Percentiles rank a stretch among this genome's conserved stretches.
phyloP scores from a whole-genome alignment of 2,888 invertebrate species.

The Tenthredo livida region DNA sequence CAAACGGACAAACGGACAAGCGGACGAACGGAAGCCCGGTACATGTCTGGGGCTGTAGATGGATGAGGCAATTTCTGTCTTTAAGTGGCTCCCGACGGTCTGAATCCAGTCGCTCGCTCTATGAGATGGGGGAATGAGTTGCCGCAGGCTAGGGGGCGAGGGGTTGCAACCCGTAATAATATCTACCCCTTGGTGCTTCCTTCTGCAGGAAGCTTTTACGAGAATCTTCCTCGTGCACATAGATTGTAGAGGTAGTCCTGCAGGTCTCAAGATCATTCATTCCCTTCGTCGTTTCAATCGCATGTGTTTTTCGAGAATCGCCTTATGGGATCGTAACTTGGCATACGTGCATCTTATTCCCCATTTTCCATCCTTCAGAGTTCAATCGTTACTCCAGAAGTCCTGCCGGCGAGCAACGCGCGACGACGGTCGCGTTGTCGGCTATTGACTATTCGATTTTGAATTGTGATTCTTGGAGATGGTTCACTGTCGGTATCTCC shows the following conservation, averaged over 20 bases:
- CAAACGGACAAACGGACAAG: conserved; percentile 33
- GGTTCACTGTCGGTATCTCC: conserved; percentile 24
- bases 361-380: background rate
- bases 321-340: conserved; percentile 28
- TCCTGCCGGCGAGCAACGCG: background rate
- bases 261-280: conserved; percentile 8
- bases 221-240: background rate
- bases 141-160: background rate
- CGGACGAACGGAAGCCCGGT: conserved; percentile 36
- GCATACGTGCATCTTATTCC: background rate
- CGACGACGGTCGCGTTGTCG: background rate
- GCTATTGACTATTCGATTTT: conserved; percentile 39
- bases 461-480: conserved; percentile 23
- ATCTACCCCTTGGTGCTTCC: conserved; percentile 40
- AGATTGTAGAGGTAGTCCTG: background rate
- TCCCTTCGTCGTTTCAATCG: background rate
- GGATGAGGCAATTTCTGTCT: conserved; percentile 61
- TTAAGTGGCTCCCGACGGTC: conserved; percentile 61
- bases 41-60: conserved; percentile 40
- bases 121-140: conserved; percentile 48
- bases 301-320: conserved; percentile 33
- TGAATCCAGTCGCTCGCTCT: conserved; percentile 48
- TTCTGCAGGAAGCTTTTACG: conserved; percentile 51
- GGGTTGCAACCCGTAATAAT: conserved; percentile 44
- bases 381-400: background rate